phyloP scores from a whole-genome alignment of 2,113 vertebrate species.

The Oceanites oceanicus region DNA sequence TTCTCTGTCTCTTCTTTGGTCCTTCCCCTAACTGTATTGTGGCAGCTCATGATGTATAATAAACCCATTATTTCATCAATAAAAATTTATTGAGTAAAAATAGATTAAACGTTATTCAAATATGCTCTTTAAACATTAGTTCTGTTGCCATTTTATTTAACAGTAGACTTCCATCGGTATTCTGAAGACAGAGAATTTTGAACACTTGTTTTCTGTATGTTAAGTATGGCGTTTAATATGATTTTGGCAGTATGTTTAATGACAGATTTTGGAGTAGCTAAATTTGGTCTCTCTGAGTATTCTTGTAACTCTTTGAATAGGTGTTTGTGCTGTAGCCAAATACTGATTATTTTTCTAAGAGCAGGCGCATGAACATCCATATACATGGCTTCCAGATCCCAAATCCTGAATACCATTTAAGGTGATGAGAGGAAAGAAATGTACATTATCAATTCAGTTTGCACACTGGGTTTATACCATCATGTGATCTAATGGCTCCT shows the following conservation, averaged over 20 bases:
- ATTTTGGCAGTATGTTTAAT: constrained; percentile 59
- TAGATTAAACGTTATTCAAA: constrained; percentile 11
- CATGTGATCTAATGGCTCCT: neutral
- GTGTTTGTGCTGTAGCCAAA: constrained; percentile 48
- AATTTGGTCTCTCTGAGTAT: constrained; percentile 58
- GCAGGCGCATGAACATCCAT: neutral
- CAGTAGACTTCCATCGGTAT: constrained; percentile 12
- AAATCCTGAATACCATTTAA: neutral
- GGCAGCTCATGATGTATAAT: neutral
- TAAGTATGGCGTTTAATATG: constrained; percentile 46
- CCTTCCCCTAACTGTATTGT: neutral
- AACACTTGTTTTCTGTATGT: constrained; percentile 49
- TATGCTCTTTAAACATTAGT: neutral
- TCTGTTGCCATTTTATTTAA: constrained; percentile 28
- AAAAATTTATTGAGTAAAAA: constrained; percentile 26
- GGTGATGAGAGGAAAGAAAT: neutral
- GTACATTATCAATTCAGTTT: neutral
- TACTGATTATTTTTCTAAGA: constrained; percentile 26
- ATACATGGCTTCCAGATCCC: neutral
- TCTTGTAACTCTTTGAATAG: constrained; percentile 49
- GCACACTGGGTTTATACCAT: neutral
- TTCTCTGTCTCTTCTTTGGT: neutral
- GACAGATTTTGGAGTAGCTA: constrained; percentile 60
- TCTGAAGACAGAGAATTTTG: neutral
- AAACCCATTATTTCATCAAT: constrained; percentile 41